Evolutionary conservation across 2,888 invertebrate species (phyloP), one percentile per base, ranked within the genome.

Genomic region (Cryptus viduatorius): DNA sequence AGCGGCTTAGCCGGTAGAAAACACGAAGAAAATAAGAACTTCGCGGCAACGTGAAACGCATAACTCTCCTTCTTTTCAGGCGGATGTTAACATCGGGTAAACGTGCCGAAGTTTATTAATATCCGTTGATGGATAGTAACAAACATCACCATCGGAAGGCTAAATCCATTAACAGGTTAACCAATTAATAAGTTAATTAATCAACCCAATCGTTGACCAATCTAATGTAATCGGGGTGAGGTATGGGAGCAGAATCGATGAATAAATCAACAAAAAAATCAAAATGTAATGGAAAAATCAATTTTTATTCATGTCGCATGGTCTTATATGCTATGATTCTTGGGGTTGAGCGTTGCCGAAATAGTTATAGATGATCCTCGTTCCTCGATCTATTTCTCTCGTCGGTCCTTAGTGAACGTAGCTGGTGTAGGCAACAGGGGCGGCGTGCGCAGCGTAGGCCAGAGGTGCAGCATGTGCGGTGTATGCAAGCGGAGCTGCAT

Each of bases 401-500:
- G 24, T 29, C 10, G 16, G 4, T 48, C 29, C 56, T 78, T 81
- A 84, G 53, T 84, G 84, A 69, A 81, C 64, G 65, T 80, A 83
- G 79, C 79, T 83, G 83, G 79, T 64, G 75, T 84, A 84, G 14
- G 77, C 83, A 29, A 84, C 1, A 24, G 24, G 24, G 1, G 24
- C 24, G 24, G 24, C 24, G 24, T 24, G 24, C 24, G 24, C 86
- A 31, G 90, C 87, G 56, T 93, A 87, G n/a, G 87, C 61, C 8
- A 86, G 19, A 7, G 77, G 82, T 1, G 81, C 84, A 16, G 84
- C 59, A 64, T 87, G 87, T 12, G 86, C 86, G 37, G 90, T 87
- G 56, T 93, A 87, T 59, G 93, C 90, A 14, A 92, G 85, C 83
- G 92, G 92, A 3, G 86, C 83, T 85, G 91, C 78, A 53, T 86